Percentiles rank a stretch among this genome's conserved stretches.
Conservation (phyloP, 2,888 invertebrate species). For the Sclerodermus sp. region DNA sequence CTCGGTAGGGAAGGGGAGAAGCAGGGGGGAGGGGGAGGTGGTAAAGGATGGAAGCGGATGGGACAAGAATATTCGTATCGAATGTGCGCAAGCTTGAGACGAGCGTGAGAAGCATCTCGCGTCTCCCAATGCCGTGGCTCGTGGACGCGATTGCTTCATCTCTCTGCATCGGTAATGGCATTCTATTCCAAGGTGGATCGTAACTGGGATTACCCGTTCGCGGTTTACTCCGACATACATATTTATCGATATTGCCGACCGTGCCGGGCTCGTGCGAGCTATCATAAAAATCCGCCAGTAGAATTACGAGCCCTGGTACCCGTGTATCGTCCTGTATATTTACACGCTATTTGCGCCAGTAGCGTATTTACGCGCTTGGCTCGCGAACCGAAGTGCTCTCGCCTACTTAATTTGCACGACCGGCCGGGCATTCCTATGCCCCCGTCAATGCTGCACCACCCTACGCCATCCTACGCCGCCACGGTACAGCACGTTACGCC, state of each 20-base stretch:
- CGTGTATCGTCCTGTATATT: not conserved
- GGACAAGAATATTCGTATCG: not conserved
- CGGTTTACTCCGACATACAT: conserved; percentile 1
- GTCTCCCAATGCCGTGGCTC: not conserved
- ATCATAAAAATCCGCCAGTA: not conserved
- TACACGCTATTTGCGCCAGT: no score
- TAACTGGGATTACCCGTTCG: not conserved
- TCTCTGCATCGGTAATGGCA: not conserved
- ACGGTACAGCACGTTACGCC: no score
- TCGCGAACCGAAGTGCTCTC: no score
- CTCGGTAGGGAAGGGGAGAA: no score
- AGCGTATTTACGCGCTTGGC: no score
- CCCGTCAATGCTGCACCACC: no score
- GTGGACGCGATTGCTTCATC: not conserved
- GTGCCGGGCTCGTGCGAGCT: not conserved
- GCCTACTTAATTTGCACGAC: no score
- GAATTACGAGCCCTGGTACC: not conserved
- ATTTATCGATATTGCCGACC: not conserved
- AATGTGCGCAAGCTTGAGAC: not conserved
- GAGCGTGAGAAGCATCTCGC: not conserved
- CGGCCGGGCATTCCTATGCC: no score
- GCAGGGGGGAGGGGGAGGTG: not conserved
- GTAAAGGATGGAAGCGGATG: not conserved
- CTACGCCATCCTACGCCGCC: no score
- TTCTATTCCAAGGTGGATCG: not conserved